Base-by-base conservation (phyloP, 2,888 invertebrate genomes). In the Neoaliturus tenellus region DNA sequence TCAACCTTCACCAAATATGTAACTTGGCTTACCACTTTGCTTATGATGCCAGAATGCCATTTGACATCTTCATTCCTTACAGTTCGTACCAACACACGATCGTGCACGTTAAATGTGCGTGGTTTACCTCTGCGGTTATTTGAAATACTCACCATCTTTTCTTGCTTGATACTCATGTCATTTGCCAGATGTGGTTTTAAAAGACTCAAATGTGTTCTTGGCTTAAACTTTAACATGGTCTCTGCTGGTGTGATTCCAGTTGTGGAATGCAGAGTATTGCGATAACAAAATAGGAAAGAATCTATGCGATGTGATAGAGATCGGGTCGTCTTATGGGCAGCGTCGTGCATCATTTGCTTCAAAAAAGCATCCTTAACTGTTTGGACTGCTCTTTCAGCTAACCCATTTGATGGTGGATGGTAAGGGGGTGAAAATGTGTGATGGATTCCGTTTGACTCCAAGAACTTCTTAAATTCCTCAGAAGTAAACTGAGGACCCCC, bases 391-490 rank as follows among this genome's bases (percentile, higher is more conserved):
- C 71, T 35, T 41, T 71, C 71, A 4, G 67, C 67, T n/a, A 67
- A 31, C 23, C 67, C 67, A 17, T 67, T 67, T 17, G 67, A 67
- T 31, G 31, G 31, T 33, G 67, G 67, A 33, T 67, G 33, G 33
- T 71, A 39, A 4, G 23, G 5, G 17, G 71, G 41, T 10, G 20
- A 39, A 41, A 71, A 71, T 1, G 87, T 39, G 78, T 88, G 87
- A 41, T 86, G 85, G 20, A 89, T 88, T n/a, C 87, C 87, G 62
- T 86, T 85, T 55, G 78, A 69, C 3, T 58, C 41, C 71, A 86
- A 87, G 85, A 88, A 87, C 10, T 55, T 8, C 84, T 87, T 83
- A 58, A 88, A 87, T 80, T 87, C 84, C 8, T 81, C 83, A 20
- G 88, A 86, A 28, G 75, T 62, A 58, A 87, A 86, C 80, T 85